These are phyloP conservation scores for Antheraea pernyi DNA, from an alignment of 1,140 invertebrate genomes.

Conservation along the genomic window DNA sequence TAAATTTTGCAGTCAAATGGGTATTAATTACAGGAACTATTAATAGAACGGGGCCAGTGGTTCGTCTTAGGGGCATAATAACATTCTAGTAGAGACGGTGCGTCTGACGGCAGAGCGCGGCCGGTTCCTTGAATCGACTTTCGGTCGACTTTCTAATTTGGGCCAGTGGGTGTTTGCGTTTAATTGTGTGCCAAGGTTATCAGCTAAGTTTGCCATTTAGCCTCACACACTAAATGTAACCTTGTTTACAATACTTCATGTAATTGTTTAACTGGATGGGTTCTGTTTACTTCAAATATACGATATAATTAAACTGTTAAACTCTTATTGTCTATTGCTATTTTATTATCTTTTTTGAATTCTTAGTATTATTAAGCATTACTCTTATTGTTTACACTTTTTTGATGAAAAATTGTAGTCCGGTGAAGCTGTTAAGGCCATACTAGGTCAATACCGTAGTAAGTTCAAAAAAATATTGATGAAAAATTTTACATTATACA, in stretches of 20 bases:
- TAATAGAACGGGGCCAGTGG: not conserved
- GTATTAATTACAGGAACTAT: not conserved
- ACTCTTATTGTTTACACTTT: not conserved
- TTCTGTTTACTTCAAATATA: not conserved
- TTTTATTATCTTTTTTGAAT: too few species aligned
- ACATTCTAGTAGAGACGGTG: not conserved
- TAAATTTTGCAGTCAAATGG: not conserved
- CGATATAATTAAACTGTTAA: too few species aligned
- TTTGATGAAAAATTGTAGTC: too few species aligned
- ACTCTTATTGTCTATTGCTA: too few species aligned
- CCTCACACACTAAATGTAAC: not conserved
- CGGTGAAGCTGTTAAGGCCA: too few species aligned
- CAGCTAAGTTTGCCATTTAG: not conserved
- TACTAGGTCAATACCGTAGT: too few species aligned
- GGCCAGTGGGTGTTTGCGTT: conserved; percentile 7
- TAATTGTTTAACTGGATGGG: not conserved
- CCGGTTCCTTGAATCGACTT: not conserved
- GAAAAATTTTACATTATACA: too few species aligned
- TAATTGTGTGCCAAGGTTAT: conserved; percentile 19
- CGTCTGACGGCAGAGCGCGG: not conserved
- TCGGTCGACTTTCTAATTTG: conserved; percentile 19
- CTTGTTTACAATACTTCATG: not conserved
- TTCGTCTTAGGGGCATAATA: not conserved
- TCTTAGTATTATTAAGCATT: not conserved
- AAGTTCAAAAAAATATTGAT: too few species aligned